Percentiles rank a stretch among this genome's conserved stretches.
phyloP scores from a whole-genome alignment of 2,113 vertebrate genomes.

The Atractosteus spatula region DNA sequence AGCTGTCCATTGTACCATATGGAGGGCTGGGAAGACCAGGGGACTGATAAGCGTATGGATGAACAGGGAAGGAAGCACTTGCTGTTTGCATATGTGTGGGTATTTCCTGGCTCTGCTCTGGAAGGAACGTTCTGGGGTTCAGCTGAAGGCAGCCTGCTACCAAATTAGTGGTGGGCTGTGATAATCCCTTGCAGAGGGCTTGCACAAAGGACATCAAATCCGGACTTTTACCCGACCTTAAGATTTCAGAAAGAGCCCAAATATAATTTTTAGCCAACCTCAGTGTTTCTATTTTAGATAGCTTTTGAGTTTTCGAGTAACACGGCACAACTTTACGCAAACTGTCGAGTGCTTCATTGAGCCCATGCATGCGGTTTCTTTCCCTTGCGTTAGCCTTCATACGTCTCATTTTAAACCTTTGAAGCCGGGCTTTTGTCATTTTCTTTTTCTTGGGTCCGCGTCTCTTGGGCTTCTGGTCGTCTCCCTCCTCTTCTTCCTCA shows the following conservation, averaged over 20 bases:
- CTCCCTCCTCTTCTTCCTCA: conserved; percentile 85
- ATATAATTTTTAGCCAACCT: conserved; percentile 98
- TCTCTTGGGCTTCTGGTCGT: conserved; percentile 90
- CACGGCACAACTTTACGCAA: conserved; percentile 97
- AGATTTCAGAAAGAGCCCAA: conserved; percentile 92
- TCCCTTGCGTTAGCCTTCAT: conserved; percentile 97
- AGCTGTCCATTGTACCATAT: conserved; percentile 94
- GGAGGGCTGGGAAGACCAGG: conserved; percentile 94
- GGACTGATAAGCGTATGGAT: conserved; percentile 86
- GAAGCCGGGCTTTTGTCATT: conserved; percentile 95
- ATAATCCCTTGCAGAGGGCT: conserved; percentile 94
- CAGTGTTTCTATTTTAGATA: conserved; percentile 96
- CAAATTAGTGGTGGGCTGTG: conserved; percentile 96
- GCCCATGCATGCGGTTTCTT: conserved; percentile 95
- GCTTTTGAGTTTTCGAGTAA: conserved; percentile 97
- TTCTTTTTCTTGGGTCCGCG: conserved; percentile 98
- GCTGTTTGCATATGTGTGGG: conserved; percentile 73
- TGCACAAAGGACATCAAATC: conserved; percentile 94
- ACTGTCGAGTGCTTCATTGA: conserved; percentile 95
- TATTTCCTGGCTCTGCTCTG: conserved; percentile 87
- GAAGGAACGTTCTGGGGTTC: conserved; percentile 92
- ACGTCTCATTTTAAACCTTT: conserved; percentile 90
- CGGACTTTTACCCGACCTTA: conserved; percentile 91
- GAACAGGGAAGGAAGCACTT: conserved; percentile 72
- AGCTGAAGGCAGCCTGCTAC: conserved; percentile 96